Evolutionary conservation across 2,797 vertebrate genomes (phyloP), one percentile per base, ranked within the genome.

Genomic region (Pseudocheirus occidentalis): DNA sequence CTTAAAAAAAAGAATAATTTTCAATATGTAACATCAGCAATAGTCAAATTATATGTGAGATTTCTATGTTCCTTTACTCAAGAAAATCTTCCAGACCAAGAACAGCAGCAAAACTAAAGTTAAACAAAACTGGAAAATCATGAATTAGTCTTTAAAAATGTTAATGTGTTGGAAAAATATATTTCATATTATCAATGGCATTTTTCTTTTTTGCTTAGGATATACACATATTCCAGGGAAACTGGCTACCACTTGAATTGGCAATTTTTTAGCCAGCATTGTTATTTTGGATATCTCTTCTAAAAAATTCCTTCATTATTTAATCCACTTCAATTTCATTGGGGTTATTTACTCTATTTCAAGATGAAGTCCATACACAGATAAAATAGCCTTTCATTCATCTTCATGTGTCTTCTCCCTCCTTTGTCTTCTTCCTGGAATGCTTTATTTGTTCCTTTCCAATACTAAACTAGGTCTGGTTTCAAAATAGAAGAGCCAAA

Each of bases 401-500:
- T 11, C 34, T 53, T 90, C 57, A 52, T 5, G 29, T 55, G 55
- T 58, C 1, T 0, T 10, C 6, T 12, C 10, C 91, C 40, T 66
- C 34, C 0, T 46, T 16, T 46, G 91, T 92, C 57, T 81, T 21
- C 40, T 53, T 34, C 87, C 56, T 56, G 54, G 46, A 1, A 21
- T 29, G 28, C 0, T 18, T 29, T 54, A 90, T n/a, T 28, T 24
- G 24, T 31, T 94, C 21, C 56, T 54, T n/a, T 91, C 94, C 34
- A 62, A 40, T 87, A 94, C 94, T 94, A 95, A 91, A 93, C 96
- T 98, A 99, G 99, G 99, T 99, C 95, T 99, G 99, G 99, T 99
- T 99, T 98, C 99, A 99, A 98, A 99, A 99, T 98, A 98, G 99
- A 91, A 98, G 99, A 96, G 99, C 99, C 94, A 99, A 99, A 97